These are phyloP conservation scores for Serripes groenlandicus DNA, from an alignment of 2,888 invertebrate genomes.

Conservation along the genomic window DNA sequence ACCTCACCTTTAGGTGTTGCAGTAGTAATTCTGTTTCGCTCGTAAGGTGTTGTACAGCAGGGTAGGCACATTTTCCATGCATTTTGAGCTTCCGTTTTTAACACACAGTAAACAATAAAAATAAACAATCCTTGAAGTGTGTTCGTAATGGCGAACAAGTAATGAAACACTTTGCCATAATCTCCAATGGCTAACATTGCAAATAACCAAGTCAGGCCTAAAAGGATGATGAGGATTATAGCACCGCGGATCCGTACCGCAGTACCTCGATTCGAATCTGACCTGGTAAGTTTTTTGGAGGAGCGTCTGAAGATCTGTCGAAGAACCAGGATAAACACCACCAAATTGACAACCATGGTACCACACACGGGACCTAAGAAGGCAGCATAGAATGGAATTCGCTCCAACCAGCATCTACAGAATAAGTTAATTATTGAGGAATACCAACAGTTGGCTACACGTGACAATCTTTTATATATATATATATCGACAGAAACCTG, in stretches of 20 bases:
- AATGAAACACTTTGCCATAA: constrained; percentile 79
- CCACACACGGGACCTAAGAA: constrained; percentile 85
- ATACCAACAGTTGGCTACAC: too few species aligned
- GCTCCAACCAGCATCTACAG: constrained; percentile 83
- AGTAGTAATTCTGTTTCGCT: constrained; percentile 3
- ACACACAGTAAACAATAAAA: constrained; percentile 83
- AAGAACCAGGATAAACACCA: constrained; percentile 86
- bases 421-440: too few species aligned
- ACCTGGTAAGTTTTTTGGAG: constrained; percentile 73
- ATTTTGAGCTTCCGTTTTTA: constrained; percentile 80
- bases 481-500: too few species aligned
- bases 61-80: constrained; percentile 68
- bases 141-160: constrained; percentile 84
- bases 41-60: constrained; percentile 56
- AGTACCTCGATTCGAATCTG: constrained; percentile 69
- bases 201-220: constrained; percentile 84
- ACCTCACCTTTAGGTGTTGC: constrained; percentile 15
- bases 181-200: constrained; percentile 81
- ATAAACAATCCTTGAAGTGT: constrained; percentile 84
- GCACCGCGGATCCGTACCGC: constrained; percentile 78
- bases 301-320: constrained; percentile 70
- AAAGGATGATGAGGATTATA: constrained; percentile 77
- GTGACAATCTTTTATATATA: too few species aligned
- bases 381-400: constrained; percentile 79
- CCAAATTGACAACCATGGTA: constrained; percentile 85